Base-by-base conservation (phyloP, 2,113 vertebrate species). In the Notarius lentiginosus region DNA sequence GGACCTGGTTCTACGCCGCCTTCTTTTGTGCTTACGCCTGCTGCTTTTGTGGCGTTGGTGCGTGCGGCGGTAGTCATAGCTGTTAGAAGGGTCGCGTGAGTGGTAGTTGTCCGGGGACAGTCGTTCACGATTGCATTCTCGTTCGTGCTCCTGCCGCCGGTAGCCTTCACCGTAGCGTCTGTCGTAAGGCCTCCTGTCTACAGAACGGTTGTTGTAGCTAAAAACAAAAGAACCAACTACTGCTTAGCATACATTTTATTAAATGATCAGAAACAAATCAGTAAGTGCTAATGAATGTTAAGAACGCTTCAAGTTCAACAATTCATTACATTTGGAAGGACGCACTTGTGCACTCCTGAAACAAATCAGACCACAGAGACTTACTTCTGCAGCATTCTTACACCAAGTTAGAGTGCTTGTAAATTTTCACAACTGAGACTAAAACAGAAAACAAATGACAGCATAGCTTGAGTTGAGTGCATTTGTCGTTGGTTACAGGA, bases 1-100 rank as follows among this genome's bases (percentile, higher is more conserved):
- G 84, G 98, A 98, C 94, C 97, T 97, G 95, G 97, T 98, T 94
- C 96, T 97, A 94, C 95, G 97, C 94, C 97, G 96, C 94, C 97
- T 97, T 95, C 97, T 95, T 94, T 98, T 95, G 95, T 97, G 98
- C 95, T 98, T 98, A 96, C 98, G 96, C 88, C 98, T 97, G 95
- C 97, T 99, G 96, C 97, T 96, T 93, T 96, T 98, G 94, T 97
- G 96, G 92, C 98, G 94, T 75, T 97, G 97, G 0, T 96, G 96
- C 10, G 96, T 96, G 0, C 94, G 96, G 4, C 96, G 95, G 92
- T 97, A 98, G 89, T 99, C 97, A 0, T 96, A 98, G 89, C 97
- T 95, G 2, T 93, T 91, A 5, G 94, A 91, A 88, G 96, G 96
- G 90, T 97, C 97, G 0, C 96, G 94, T 12, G 93, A 95, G 22